Conservation (phyloP, 2,113 vertebrate species). For the Hepsetus odoe region DNA sequence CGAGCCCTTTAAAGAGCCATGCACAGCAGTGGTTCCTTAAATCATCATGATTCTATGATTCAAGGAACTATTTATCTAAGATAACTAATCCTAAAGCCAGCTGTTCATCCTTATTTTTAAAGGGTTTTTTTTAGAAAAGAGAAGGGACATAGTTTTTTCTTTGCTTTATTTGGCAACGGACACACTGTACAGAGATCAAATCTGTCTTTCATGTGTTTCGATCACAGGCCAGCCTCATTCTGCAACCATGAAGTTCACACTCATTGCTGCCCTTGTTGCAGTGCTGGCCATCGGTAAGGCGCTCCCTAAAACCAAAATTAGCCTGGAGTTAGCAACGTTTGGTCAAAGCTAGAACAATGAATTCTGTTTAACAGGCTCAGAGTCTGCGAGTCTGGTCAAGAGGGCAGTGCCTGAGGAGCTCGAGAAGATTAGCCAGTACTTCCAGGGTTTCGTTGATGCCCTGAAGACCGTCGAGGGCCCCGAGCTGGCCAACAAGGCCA, state of each 20-base stretch:
- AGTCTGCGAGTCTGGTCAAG: constrained; percentile 65
- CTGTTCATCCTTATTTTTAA: too few species aligned
- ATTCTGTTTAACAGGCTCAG: constrained; percentile 55
- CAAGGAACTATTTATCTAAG: too few species aligned
- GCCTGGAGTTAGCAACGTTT: too few species aligned
- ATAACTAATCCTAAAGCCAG: too few species aligned
- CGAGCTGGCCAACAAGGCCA: constrained; percentile 63
- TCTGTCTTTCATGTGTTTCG: neutral
- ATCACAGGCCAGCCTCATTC: constrained; percentile 42
- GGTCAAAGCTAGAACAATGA: too few species aligned
- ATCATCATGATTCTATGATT: too few species aligned
- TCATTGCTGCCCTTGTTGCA: constrained; percentile 54
- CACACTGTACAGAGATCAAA: neutral
- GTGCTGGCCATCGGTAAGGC: constrained; percentile 65
- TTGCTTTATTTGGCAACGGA: neutral
- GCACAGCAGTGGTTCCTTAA: too few species aligned
- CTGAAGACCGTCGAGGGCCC: constrained; percentile 59
- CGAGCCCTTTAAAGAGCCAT: too few species aligned
- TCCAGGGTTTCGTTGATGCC: constrained; percentile 65
- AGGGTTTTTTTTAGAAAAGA: too few species aligned
- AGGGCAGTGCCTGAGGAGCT: constrained; percentile 59
- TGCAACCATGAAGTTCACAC: constrained; percentile 67
- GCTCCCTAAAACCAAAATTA: neutral
- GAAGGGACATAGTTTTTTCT: neutral
- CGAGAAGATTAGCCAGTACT: constrained; percentile 57